Evolutionary conservation across 2,797 vertebrate genomes (phyloP).

Genomic region (Lagodon rhomboides): DNA sequence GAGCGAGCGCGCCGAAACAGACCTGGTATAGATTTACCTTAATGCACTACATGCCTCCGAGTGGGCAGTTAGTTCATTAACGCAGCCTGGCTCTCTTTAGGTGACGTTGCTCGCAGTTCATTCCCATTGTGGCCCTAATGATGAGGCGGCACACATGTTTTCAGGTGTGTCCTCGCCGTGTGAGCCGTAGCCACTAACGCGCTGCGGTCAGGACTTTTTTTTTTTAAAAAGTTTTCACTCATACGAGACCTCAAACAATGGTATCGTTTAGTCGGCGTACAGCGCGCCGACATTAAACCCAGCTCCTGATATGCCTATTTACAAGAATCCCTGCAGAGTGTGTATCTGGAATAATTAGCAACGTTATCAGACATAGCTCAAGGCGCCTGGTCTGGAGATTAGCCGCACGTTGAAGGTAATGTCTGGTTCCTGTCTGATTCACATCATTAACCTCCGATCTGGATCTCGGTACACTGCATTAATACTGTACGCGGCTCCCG

Average conservation of each 20-base stretch:
- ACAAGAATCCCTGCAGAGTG: constrained; percentile 65
- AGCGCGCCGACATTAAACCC: constrained; percentile 62
- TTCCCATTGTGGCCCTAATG: constrained; percentile 80
- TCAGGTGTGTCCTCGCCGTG: constrained; percentile 70
- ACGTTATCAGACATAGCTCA: constrained; percentile 75
- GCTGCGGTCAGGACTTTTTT: constrained; percentile 39
- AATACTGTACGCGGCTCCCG: constrained; percentile 63
- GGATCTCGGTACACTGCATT: constrained; percentile 63
- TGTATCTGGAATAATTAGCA: constrained; percentile 76
- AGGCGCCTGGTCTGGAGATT: constrained; percentile 81
- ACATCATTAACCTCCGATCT: constrained; percentile 85
- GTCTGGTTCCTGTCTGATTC: constrained; percentile 84
- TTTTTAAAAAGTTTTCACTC: constrained; percentile 23
- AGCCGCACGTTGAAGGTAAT: constrained; percentile 68
- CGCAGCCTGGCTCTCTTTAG: constrained; percentile 59
- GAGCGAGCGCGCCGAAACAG: constrained; percentile 48
- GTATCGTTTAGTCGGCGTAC: constrained; percentile 53
- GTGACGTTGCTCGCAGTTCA: constrained; percentile 81
- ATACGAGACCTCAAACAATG: constrained; percentile 50
- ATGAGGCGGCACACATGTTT: constrained; percentile 78
- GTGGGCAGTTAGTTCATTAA: constrained; percentile 77
- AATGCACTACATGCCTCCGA: constrained; percentile 68
- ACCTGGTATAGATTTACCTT: constrained; percentile 78
- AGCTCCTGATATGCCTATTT: constrained; percentile 70
- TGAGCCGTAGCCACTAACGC: constrained; percentile 41